Base-by-base conservation (phyloP, 1,140 invertebrate species). In the Anagrus nilaparvatae region DNA sequence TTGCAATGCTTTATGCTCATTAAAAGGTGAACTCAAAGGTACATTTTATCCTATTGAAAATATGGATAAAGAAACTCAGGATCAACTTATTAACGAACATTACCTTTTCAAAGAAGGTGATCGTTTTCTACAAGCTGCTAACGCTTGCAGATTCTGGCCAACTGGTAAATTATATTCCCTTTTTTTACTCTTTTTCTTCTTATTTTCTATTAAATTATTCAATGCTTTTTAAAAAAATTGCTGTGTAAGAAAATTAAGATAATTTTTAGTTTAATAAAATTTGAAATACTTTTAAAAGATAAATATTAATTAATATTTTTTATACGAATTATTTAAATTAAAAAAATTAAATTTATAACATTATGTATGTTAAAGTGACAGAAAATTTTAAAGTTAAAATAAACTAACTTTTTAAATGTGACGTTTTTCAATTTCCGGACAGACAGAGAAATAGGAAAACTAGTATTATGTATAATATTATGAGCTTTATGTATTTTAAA, bases 61-160 rank as follows among this genome's bases (percentile, higher is more conserved):
- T 25, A 82, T 87, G 71, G 69, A 74, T 53, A 74, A 80, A 50
- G 73, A 76, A 24, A 76, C 72, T 14, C 77, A 85, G 55, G 72
- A 79, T 54, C 71, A 78, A 55, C 71, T 87, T 50, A 82, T 83
- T 46, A 76, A 83, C 58, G 79, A 87, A 47, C 81, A 86, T 56
- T 85, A 85, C 62, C 69, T 87, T 16, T 88, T 87, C 64, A 82
- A 84, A 61, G 78, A 85, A 49, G 80, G 78, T 16, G 80, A 87
- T 61, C 65, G 74, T 27, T 78, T 76, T 60, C 59, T 82, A 25
- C 70, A 79, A 52, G 73, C 75, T 14, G 81, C 84, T 31, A 81
- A 84, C 40, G 77, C 79, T 37, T 86, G 77, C 63, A 73, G 79
- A 33, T 85, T 75, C 62, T 87, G 86, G 85, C 84, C 85, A 9